phyloP scores from a whole-genome alignment of 2,113 vertebrate genomes.

The Reinhardtius hippoglossoides region DNA sequence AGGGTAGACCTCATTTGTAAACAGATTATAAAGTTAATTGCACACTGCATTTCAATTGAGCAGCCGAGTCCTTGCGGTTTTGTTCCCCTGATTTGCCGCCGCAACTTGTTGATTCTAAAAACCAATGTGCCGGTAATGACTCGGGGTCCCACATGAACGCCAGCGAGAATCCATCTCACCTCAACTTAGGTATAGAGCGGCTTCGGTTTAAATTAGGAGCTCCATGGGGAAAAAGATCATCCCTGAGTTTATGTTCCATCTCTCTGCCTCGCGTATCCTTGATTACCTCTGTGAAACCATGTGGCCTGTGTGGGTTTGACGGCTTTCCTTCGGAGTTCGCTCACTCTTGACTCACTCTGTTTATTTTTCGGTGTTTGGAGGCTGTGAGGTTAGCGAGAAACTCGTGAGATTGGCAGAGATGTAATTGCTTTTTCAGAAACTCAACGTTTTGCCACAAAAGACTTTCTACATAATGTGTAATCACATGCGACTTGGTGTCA shows the following conservation, averaged over 20 bases:
- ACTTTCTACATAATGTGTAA: slow-evolving; percentile 15
- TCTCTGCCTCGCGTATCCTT: slow-evolving; percentile 33
- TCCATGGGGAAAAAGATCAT: slow-evolving; percentile 57
- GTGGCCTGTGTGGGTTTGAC: slow-evolving; percentile 9
- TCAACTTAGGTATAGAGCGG: neutral
- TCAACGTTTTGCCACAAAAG: neutral
- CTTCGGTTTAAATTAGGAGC: slow-evolving; percentile 41
- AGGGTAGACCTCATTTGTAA: slow-evolving; percentile 78
- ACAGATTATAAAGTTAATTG: slow-evolving; percentile 81
- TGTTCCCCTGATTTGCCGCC: slow-evolving; percentile 56
- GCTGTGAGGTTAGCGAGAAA: slow-evolving; percentile 13
- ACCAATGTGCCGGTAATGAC: slow-evolving; percentile 65
- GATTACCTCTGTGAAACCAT: slow-evolving; percentile 55
- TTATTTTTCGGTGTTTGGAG: slow-evolving; percentile 5
- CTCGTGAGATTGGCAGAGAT: slow-evolving; percentile 7
- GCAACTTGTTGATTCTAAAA: slow-evolving; percentile 58
- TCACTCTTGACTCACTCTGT: slow-evolving; percentile 19
- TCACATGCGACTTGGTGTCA: neutral
- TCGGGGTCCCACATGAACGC: slow-evolving; percentile 53
- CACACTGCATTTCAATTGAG: slow-evolving; percentile 65
- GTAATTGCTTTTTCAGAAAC: slow-evolving; percentile 17
- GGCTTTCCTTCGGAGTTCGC: slow-evolving; percentile 40
- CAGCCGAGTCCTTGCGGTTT: slow-evolving; percentile 63
- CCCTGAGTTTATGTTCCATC: slow-evolving; percentile 41
- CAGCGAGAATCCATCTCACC: slow-evolving; percentile 51